phyloP scores from a whole-genome alignment of 2,797 vertebrate genomes.

The Notamacropus eugenii region DNA sequence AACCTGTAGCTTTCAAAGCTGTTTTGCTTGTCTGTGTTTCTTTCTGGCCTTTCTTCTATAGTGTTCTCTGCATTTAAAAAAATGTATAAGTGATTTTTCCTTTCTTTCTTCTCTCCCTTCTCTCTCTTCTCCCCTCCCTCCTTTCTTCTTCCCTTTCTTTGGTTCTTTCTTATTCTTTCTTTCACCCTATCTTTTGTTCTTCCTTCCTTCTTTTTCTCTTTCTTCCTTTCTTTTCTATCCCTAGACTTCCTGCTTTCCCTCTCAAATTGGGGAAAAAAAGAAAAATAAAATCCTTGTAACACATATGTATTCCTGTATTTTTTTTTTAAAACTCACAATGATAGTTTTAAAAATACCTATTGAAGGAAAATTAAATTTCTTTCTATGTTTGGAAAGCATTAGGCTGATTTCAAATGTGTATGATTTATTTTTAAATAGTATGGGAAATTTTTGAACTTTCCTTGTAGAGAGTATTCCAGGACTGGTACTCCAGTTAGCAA shows the following conservation, averaged over 20 bases:
- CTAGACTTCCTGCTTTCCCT: too few species aligned
- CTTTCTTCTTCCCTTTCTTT: too few species aligned
- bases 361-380: not conserved
- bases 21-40: not conserved
- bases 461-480: not conserved
- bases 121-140: not conserved
- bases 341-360: conserved; percentile 18
- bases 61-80: not conserved
- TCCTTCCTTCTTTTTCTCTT: too few species aligned
- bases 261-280: too few species aligned
- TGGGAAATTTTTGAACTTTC: conserved; percentile 1
- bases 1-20: not conserved
- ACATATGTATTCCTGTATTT: not conserved
- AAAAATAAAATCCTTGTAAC: not conserved
- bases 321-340: not conserved
- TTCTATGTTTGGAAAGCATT: conserved; percentile 26
- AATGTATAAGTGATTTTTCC: not conserved
- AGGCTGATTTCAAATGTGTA: not conserved
- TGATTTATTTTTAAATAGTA: conserved; percentile 43
- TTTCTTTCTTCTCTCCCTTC: not conserved
- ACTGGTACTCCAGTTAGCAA: conserved; percentile 30
- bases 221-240: too few species aligned
- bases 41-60: not conserved
- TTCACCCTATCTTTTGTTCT: too few species aligned
- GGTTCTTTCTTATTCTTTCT: too few species aligned